phyloP scores from a whole-genome alignment of 1,140 invertebrate genomes.

The Cryptotermes secundus region DNA sequence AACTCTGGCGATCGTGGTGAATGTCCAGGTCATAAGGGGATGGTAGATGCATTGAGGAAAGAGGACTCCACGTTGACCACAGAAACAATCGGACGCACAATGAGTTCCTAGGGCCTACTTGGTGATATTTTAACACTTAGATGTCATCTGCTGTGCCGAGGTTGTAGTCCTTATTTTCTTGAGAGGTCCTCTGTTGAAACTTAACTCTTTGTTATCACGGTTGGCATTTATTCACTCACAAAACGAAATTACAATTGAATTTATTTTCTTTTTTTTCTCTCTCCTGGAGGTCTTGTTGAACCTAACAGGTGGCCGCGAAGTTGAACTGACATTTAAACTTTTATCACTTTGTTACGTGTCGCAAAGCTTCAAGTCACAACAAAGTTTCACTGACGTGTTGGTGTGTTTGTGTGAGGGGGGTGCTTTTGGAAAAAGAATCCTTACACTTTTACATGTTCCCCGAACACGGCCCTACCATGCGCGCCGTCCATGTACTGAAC shows the following conservation, averaged over 20 bases:
- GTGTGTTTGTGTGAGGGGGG: neutral
- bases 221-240: neutral
- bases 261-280: no score
- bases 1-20: neutral
- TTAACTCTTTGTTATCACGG: neutral
- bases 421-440: no score
- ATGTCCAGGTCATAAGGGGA: constrained; percentile 22
- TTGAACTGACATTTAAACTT: neutral
- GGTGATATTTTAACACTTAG: neutral
- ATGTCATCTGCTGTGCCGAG: no score
- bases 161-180: no score
- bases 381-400: neutral
- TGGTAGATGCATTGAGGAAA: constrained; percentile 33
- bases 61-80: neutral
- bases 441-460: neutral
- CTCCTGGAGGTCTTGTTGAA: neutral
- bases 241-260: neutral
- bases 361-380: neutral
- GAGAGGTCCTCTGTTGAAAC: no score
- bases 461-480: neutral
- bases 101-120: neutral
- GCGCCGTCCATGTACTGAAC: neutral
- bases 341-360: neutral
- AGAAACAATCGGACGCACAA: neutral
- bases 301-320: neutral